A percentile compares a stretch with the other conserved stretches of the same genome.
Conservation (phyloP, 2,113 vertebrate species). For the Enhydra lutris region DNA sequence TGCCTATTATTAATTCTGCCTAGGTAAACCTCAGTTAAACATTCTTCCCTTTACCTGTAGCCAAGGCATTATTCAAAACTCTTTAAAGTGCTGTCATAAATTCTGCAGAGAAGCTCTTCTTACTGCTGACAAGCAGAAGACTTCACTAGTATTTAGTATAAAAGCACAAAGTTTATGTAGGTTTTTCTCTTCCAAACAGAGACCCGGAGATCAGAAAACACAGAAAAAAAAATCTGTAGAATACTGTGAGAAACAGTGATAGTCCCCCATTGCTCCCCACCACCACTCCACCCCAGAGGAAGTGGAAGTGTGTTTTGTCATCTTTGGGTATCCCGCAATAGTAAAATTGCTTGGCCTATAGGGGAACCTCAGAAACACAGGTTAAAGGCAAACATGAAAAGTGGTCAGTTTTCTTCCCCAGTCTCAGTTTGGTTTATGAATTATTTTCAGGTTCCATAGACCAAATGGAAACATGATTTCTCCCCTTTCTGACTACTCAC, state of each 20-base stretch:
- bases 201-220: neutral
- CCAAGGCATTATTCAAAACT: constrained; percentile 38
- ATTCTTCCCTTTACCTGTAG: constrained; percentile 26
- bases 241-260: neutral
- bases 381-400: neutral
- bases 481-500: neutral
- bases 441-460: neutral
- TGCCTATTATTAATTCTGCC: constrained; percentile 34
- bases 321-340: neutral
- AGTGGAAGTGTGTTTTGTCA: constrained; percentile 20
- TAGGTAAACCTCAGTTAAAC: constrained; percentile 19
- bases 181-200: neutral
- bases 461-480: neutral
- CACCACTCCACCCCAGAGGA: neutral
- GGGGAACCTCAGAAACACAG: constrained; percentile 28
- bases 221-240: neutral
- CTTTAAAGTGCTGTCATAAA: constrained; percentile 39
- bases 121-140: constrained; percentile 10
- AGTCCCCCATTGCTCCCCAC: neutral
- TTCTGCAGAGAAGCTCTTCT: neutral
- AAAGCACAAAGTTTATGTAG: neutral
- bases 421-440: neutral
- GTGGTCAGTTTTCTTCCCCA: neutral
- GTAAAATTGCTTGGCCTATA: neutral
- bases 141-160: neutral